Evolutionary conservation across 2,888 invertebrate genomes (phyloP).

Genomic region (Eristalis tenax): DNA sequence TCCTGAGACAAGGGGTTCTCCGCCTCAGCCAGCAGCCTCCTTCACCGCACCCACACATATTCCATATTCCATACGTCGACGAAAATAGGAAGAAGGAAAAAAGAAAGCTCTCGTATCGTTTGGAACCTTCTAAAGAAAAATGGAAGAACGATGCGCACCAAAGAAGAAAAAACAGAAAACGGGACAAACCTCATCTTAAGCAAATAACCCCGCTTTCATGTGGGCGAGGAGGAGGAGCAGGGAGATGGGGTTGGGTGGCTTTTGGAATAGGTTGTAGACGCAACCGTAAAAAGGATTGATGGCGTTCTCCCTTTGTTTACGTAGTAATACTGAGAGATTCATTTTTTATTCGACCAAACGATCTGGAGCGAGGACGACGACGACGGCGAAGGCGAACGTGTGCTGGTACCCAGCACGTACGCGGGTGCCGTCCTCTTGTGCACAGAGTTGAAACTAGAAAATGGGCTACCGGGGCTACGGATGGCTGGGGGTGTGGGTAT

Average conservation of each 20-base stretch:
- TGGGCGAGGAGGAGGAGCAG: not conserved
- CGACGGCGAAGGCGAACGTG: not conserved
- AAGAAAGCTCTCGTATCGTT: constrained; percentile 20
- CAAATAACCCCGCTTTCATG: constrained; percentile 40
- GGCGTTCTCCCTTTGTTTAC: constrained; percentile 62
- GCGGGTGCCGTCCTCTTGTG: constrained; percentile 1
- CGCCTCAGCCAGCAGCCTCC: not conserved
- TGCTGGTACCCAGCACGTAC: constrained; percentile 33
- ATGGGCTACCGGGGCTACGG: not conserved
- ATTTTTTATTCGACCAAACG: constrained; percentile 54
- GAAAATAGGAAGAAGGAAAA: not conserved
- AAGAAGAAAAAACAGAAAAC: constrained; percentile 13
- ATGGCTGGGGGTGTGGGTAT: not conserved
- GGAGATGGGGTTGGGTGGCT: too few relatives aligned
- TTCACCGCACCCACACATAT: not conserved
- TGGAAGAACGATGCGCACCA: constrained; percentile 1
- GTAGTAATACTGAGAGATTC: constrained; percentile 48
- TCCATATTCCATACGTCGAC: not conserved
- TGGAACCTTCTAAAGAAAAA: constrained; percentile 14
- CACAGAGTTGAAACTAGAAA: constrained; percentile 30
- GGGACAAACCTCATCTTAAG: constrained; percentile 45
- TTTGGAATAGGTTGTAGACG: constrained; percentile 7
- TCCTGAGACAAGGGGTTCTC: not conserved
- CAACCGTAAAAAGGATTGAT: constrained; percentile 67
- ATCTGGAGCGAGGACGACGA: constrained; percentile 10